A percentile compares a stretch with the other conserved stretches of the same genome.
Evolutionary conservation across 1,140 invertebrate genomes (phyloP).

Genomic region (Streblospio benedicti): DNA sequence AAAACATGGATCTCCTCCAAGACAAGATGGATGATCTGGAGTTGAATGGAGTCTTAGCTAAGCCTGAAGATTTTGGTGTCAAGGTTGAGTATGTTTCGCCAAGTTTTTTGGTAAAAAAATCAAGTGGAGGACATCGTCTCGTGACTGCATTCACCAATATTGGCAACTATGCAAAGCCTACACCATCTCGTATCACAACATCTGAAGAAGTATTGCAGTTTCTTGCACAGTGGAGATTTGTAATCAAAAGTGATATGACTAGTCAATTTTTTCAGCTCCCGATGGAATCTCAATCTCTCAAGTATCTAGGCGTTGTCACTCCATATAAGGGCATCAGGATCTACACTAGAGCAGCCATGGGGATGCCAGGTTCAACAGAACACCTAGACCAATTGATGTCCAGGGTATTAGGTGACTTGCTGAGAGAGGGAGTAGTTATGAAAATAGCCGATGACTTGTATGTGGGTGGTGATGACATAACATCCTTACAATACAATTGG

Average conservation of each 20-base stretch:
- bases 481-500: conserved; percentile 2
- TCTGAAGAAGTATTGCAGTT: conserved; percentile 15
- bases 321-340: conserved; percentile 17
- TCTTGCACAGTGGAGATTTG: conserved; percentile 9
- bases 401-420: conserved; percentile 12
- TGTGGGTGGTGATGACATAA: neutral
- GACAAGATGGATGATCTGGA: conserved; percentile 20
- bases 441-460: conserved; percentile 16
- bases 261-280: too few species aligned
- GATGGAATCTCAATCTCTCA: conserved; percentile 18
- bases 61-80: conserved; percentile 17
- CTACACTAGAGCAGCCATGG: conserved; percentile 17
- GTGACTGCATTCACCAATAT: conserved; percentile 22
- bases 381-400: conserved; percentile 6
- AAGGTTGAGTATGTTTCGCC: conserved; percentile 15
- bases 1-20: conserved; percentile 12
- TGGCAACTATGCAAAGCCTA: conserved; percentile 13
- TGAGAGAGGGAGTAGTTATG: conserved; percentile 1
- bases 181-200: conserved; percentile 21
- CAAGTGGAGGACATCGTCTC: conserved; percentile 13
- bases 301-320: conserved; percentile 17
- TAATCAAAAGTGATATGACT: too few species aligned
- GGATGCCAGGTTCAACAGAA: neutral
- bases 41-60: conserved; percentile 14
- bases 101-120: conserved; percentile 19